Conservation (phyloP, 2,888 invertebrate species). For the Agrochola circellaris region DNA sequence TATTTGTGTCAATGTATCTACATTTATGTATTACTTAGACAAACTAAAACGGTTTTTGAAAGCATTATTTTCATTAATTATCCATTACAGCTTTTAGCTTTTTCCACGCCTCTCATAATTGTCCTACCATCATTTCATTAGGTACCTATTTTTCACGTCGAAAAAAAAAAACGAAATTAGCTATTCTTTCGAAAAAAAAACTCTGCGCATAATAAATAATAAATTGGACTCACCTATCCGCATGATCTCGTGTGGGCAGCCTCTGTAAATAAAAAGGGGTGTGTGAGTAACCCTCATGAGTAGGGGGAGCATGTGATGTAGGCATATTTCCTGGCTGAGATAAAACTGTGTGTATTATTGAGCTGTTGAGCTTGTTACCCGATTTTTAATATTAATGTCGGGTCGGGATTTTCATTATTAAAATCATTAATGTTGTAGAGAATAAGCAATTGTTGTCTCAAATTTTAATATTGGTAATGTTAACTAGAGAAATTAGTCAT, state of each 20-base stretch:
- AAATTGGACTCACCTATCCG: slow-evolving; percentile 70
- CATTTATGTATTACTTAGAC: not conserved
- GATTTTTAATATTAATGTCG: slow-evolving; percentile 34
- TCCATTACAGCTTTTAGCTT: no score
- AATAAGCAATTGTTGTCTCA: not conserved
- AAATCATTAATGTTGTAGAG: not conserved
- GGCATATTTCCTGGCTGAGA: slow-evolving; percentile 39
- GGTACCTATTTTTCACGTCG: not conserved
- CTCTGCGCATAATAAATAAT: slow-evolving; percentile 62
- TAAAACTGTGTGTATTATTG: slow-evolving; percentile 37
- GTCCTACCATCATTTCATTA: not conserved
- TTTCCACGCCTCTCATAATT: no score
- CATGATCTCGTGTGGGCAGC: slow-evolving; percentile 66
- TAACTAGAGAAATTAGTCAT: not conserved
- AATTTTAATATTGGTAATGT: no score
- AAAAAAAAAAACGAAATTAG: not conserved
- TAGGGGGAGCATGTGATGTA: slow-evolving; percentile 33
- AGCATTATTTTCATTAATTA: no score
- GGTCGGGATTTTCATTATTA: not conserved
- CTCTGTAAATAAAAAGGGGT: slow-evolving; percentile 67
- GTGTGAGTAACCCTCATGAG: slow-evolving; percentile 51
- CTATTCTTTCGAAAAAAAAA: slow-evolving; percentile 27
- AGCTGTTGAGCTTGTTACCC: slow-evolving; percentile 22
- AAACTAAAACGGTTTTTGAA: no score
- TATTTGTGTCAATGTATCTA: no score